Conservation (phyloP, 2,888 invertebrate species). For the Diarsia brunnea region DNA sequence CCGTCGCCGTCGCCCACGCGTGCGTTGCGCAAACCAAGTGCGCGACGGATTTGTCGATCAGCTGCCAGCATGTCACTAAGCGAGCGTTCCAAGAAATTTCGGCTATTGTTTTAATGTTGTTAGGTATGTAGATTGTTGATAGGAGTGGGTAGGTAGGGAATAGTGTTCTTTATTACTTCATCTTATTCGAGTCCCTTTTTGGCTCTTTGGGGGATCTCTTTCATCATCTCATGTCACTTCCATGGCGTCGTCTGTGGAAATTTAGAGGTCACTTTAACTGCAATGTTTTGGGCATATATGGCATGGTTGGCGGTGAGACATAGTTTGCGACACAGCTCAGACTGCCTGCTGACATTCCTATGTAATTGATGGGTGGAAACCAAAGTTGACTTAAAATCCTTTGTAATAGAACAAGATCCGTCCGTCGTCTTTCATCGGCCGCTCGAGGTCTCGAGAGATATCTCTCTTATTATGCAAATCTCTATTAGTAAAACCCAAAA, state of each 20-base stretch:
- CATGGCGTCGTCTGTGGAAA: neutral
- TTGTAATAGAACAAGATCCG: neutral
- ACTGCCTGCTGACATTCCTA: neutral
- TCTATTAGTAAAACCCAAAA: neutral
- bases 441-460: too few species aligned
- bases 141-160: neutral
- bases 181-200: neutral
- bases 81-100: slow-evolving; percentile 59
- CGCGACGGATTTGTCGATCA: slow-evolving; percentile 72
- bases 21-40: slow-evolving; percentile 61
- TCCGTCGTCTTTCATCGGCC: too few species aligned
- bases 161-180: neutral
- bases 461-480: neutral
- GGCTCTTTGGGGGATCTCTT: too few species aligned
- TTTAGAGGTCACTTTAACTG: neutral
- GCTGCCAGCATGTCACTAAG: slow-evolving; percentile 71
- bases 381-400: neutral
- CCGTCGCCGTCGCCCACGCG: slow-evolving; percentile 66
- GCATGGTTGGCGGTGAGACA: neutral
- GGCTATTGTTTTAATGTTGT: slow-evolving; percentile 59
- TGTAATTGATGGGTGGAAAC: neutral
- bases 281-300: neutral
- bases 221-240: too few species aligned
- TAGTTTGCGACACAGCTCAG: neutral
- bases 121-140: slow-evolving; percentile 7